Percentiles rank a stretch among this genome's conserved stretches.
Conservation (phyloP, 2,797 vertebrate genomes). For the Rhinophrynus dorsalis region DNA sequence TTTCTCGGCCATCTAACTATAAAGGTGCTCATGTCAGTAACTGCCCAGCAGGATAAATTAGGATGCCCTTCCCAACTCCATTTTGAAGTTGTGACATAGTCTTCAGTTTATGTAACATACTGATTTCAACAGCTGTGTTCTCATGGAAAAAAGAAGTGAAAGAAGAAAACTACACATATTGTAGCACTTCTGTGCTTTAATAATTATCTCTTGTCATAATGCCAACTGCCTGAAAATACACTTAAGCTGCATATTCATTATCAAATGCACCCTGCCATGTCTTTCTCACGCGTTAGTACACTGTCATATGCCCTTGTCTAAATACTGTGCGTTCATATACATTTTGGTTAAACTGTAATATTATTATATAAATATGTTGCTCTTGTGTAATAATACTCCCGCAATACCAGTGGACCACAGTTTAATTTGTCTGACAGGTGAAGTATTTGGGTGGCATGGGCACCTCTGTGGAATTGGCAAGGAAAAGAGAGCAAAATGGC, state of each 20-base stretch:
- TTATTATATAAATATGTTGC: too few species aligned
- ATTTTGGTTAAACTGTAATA: not conserved
- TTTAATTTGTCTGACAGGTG: too few species aligned
- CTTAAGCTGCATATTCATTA: not conserved
- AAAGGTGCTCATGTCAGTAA: too few species aligned
- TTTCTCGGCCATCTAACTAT: too few species aligned
- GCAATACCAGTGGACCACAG: too few species aligned
- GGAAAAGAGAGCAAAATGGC: constrained; percentile 1
- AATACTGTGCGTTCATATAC: not conserved
- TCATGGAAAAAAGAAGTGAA: too few species aligned
- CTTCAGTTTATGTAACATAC: constrained; percentile 13
- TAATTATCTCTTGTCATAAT: constrained; percentile 5
- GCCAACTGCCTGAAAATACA: constrained; percentile 1
- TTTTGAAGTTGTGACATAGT: constrained; percentile 30
- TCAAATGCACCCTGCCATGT: not conserved
- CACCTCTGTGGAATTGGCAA: not conserved
- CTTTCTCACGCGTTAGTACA: not conserved
- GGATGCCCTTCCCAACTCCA: not conserved
- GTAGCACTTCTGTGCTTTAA: not conserved
- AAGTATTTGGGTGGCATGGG: not conserved
- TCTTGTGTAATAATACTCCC: too few species aligned
- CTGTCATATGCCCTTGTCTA: not conserved
- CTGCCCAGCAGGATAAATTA: constrained; percentile 10
- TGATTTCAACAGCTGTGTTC: constrained; percentile 18
- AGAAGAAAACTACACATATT: not conserved